These are phyloP conservation scores for Bombus cullumanus DNA, from an alignment of 1,140 invertebrate genomes.

Conservation along the genomic window DNA sequence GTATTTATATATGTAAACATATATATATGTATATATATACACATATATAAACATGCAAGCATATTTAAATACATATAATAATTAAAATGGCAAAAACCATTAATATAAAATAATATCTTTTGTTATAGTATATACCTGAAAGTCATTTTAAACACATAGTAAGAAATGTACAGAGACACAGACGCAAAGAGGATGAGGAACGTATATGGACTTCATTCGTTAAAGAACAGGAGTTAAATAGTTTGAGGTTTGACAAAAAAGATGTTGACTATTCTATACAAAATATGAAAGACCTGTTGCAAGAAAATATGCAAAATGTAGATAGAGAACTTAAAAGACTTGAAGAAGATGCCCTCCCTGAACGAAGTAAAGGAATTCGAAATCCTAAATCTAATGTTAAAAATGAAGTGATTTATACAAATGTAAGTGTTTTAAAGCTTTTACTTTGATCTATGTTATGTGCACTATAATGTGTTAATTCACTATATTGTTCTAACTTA, in stretches of 20 bases:
- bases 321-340: conserved; percentile 71
- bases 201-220: conserved; percentile 73
- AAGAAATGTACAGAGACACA: conserved; percentile 74
- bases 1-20: conserved; percentile 57
- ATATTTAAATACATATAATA: background rate
- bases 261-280: conserved; percentile 35
- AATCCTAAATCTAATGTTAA: conserved; percentile 17
- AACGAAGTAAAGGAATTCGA: conserved; percentile 49
- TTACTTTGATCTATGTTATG: background rate
- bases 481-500: background rate
- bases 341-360: conserved; percentile 65
- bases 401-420: conserved; percentile 9
- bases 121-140: conserved; percentile 76
- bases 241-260: conserved; percentile 4
- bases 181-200: conserved; percentile 73
- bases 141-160: conserved; percentile 77
- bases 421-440: conserved; percentile 35
- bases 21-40: background rate
- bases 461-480: background rate
- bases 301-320: conserved; percentile 65
- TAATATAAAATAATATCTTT: background rate
- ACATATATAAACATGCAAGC: background rate
- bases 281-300: conserved; percentile 46
- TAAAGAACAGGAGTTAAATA: conserved; percentile 67
- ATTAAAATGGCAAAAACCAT: background rate